Evolutionary conservation across 2,888 invertebrate genomes (phyloP).

Genomic region (Carterocephalus palaemon): DNA sequence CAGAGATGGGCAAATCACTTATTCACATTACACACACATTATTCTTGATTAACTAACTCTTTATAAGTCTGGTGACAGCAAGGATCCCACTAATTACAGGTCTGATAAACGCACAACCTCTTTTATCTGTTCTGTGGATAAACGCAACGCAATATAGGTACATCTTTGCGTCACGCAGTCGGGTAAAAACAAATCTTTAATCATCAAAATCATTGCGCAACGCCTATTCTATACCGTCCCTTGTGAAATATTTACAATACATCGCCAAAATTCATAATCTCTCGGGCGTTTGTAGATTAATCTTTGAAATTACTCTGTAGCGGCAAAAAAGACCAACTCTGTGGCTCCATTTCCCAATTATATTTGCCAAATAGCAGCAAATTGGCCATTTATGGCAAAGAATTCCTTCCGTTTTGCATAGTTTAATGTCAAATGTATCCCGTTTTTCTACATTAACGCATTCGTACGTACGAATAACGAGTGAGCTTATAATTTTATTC

Average conservation of each 20-base stretch:
- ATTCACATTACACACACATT: too few species aligned
- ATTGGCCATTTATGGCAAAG: constrained; percentile 60
- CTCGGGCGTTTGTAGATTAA: constrained; percentile 59
- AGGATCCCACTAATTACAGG: too few species aligned
- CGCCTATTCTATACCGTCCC: neutral
- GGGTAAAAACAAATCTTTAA: constrained; percentile 2
- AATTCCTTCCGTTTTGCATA: constrained; percentile 60
- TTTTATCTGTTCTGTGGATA: too few species aligned
- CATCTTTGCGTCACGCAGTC: too few species aligned
- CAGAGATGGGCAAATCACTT: too few species aligned
- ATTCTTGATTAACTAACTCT: too few species aligned
- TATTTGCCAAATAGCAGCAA: constrained; percentile 62
- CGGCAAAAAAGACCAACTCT: constrained; percentile 56
- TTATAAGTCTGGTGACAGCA: too few species aligned
- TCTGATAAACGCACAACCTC: too few species aligned
- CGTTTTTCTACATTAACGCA: constrained; percentile 22
- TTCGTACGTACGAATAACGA: constrained; percentile 22
- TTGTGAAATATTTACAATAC: constrained; percentile 29
- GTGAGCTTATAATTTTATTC: constrained; percentile 13
- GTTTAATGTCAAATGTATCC: constrained; percentile 43
- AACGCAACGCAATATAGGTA: too few species aligned
- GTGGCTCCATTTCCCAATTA: constrained; percentile 48
- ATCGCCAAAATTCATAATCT: constrained; percentile 65
- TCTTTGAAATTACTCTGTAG: constrained; percentile 52
- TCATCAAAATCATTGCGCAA: constrained; percentile 1